Base-by-base conservation (phyloP, 2,797 vertebrate genomes). In the Fundulus diaphanus region DNA sequence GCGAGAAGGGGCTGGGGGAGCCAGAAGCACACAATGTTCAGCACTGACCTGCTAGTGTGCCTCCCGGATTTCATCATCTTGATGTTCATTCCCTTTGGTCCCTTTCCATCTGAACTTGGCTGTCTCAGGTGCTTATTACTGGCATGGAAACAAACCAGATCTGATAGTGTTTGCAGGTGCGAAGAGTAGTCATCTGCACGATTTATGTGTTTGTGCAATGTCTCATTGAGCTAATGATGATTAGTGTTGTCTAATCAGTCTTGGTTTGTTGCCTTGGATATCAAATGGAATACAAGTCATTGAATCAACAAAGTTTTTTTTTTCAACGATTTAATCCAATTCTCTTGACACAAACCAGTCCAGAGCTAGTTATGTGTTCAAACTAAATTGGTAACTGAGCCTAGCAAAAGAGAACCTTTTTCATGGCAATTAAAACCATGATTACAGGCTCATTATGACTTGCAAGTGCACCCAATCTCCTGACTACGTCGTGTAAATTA, bases 1-100 rank as follows among this genome's bases (percentile, higher is more conserved):
- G 54, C 24, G 68, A 75, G 70, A 77, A 66, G 56, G 59, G 44
- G 67, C 54, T 5, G 44, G 82, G 49, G 77, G 76, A 70, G 81
- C 73, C 80, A 82, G 81, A 81, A 76, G 89, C 77, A 90, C 88
- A 90, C 71, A 80, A 72, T 89, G 91, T 90, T 88, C 86, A 72
- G 83, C 59, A 73, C 76, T 86, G 88, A 89, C 88, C 85, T 83
- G 78, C 81, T 68, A 79, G 67, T 79, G 77, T 78, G 81, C 85
- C 70, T 46, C 79, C 66, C 67, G 77, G 79, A 87, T 82, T 84
- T 79, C 79, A 63, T 70, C 83, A 68, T 75, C 70, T 73, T 79
- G 73, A 81, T 81, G 85, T 83, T 85, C 86, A 74, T 86, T 74
- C 59, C 77, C 83, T 72, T 88, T 88, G 85, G 86, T 78, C 59